Percentiles rank a stretch among this genome's conserved stretches.
These are phyloP conservation scores for Orthonevra nobilis DNA, from an alignment of 2,888 invertebrate genomes.

Conservation along the genomic window DNA sequence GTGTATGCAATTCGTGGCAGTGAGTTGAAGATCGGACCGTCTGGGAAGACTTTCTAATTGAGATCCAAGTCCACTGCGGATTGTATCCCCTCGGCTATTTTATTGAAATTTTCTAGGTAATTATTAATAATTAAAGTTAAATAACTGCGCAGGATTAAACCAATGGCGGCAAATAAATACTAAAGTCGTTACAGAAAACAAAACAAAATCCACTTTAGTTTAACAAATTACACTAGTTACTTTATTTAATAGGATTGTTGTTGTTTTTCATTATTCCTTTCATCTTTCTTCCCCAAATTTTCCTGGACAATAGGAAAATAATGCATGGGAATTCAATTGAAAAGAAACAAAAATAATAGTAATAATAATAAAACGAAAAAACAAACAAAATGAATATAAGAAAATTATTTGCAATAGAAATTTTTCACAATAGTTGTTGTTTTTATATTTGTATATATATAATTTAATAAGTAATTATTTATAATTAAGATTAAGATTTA, in stretches of 20 bases:
- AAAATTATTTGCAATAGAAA: slow-evolving; percentile 45
- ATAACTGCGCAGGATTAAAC: too few species aligned
- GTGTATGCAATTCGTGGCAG: too few species aligned
- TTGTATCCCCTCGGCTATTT: too few species aligned
- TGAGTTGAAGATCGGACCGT: too few species aligned
- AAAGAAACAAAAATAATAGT: slow-evolving; percentile 47
- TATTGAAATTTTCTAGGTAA: too few species aligned
- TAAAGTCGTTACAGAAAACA: too few species aligned
- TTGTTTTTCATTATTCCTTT: slow-evolving; percentile 10
- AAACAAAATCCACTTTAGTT: slow-evolving; percentile 33
- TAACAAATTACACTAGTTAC: slow-evolving; percentile 69
- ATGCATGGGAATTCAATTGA: slow-evolving; percentile 36
- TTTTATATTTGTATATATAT: slow-evolving; percentile 4
- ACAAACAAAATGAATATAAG: slow-evolving; percentile 7
- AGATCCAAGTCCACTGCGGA: too few species aligned
- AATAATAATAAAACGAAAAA: slow-evolving; percentile 10
- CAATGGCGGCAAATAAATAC: too few species aligned
- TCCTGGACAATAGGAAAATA: slow-evolving; percentile 57
- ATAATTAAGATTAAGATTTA: slow-evolving; percentile 54
- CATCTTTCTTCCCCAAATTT: slow-evolving; percentile 7
- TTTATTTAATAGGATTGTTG: slow-evolving; percentile 66
- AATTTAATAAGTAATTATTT: slow-evolving; percentile 60
- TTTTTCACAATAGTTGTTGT: slow-evolving; percentile 60
- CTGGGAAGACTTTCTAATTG: too few species aligned
- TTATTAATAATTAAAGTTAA: too few species aligned